Evolutionary conservation across 1,140 invertebrate species (phyloP), one percentile per base, ranked within the genome.

Genomic region (Cydia amplana): DNA sequence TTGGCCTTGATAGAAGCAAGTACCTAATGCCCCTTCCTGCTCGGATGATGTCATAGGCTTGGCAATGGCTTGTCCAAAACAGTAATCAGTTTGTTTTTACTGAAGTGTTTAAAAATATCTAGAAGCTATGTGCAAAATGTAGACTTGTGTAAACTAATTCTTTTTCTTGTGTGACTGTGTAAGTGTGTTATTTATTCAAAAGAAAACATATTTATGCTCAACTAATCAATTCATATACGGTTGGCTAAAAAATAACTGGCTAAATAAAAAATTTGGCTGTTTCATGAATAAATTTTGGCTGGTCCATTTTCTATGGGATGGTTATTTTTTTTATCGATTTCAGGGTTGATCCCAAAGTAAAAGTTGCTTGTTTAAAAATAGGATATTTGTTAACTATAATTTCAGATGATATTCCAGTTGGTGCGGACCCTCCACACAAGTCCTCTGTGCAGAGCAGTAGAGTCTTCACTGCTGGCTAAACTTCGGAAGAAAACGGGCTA

Each of bases 401-500:
- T 92, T 74, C 83, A 93, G 91, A 93, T 93, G 92, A 88, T 93
- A 81, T 89, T 91, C 79, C 92, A 93, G 79, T 87, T 93, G 73
- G 85, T 93, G 23, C 80, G 92, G 32, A 85, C 82, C 36, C 79
- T 95, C 4, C 93, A 94, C 79, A 88, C 86, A 25, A 88, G 88
- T 65, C 87, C 88, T 43, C 76, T 85, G 2, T 85, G 87, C 86
- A 83, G 93, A 82, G 94, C 94, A 83, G 88, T 88, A 65, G 88
- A 95, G 72, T 96, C 96, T 79, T 95, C 95, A 10, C 85, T 95
- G 3, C 92, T 99, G 20, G 96, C 96, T 18, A 96, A 96, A 84
- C 93, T 99, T 20, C 93, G 98, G 43, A 99, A 98, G 88, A 97
- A 96, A 86, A 99, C 98, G 40, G 98, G 98, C 16, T 98, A 98